Evolutionary conservation across 2,113 vertebrate species (phyloP).

Genomic region (chimpanzee (Pan troglodytes)): DNA sequence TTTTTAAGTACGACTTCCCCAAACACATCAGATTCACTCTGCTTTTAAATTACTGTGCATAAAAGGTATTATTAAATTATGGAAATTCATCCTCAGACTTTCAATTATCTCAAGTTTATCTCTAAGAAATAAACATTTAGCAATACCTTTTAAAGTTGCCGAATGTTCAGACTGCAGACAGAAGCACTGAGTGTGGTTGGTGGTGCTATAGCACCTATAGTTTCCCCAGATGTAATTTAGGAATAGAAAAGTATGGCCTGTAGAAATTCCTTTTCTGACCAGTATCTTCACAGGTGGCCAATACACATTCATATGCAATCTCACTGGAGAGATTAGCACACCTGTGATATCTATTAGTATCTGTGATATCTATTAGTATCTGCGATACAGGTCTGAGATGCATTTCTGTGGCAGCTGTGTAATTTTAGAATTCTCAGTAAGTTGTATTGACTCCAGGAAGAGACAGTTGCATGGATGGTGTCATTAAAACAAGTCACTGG

Average conservation of each 20-base stretch:
- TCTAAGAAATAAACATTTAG: constrained; percentile 34
- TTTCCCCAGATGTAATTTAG: not conserved
- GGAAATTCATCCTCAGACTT: constrained; percentile 51
- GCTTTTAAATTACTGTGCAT: constrained; percentile 26
- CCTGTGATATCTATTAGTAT: not conserved
- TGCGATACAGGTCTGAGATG: not conserved
- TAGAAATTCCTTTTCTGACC: not conserved
- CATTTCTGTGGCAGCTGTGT: not conserved
- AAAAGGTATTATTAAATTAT: constrained; percentile 46
- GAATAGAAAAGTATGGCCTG: not conserved
- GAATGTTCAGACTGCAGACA: not conserved
- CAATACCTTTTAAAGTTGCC: constrained; percentile 33
- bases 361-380: not conserved
- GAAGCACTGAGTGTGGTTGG: not conserved
- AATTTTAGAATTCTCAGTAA: not conserved
- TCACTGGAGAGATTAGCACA: not conserved
- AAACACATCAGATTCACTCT: constrained; percentile 16
- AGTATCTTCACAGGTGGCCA: not conserved
- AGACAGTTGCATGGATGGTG: not conserved
- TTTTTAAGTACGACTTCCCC: constrained; percentile 4
- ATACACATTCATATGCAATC: not conserved
- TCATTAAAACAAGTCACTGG: not conserved
- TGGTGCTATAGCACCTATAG: not conserved
- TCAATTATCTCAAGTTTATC: constrained; percentile 57
- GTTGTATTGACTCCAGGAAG: not conserved